Evolutionary conservation across 35 echinoderm and acorn worm genomes (phyloP).

Genomic region (Holothuria glaberrima): DNA sequence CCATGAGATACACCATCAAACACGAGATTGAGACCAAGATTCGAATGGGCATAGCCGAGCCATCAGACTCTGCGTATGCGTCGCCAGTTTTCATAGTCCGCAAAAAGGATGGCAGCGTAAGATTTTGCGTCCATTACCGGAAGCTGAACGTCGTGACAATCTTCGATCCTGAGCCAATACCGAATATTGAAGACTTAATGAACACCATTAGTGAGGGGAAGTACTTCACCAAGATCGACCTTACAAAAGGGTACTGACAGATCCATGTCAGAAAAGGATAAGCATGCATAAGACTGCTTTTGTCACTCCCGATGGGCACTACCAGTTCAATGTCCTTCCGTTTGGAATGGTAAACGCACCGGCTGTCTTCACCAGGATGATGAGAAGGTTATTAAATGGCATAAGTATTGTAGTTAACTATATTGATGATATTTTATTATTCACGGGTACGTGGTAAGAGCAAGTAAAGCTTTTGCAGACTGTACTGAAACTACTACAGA

Average conservation of each 20-base stretch:
- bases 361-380: conserved; percentile 58
- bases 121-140: conserved; percentile 52
- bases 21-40: conserved; percentile 47
- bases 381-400: conserved; percentile 38
- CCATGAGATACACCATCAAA: neutral
- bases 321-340: conserved; percentile 59
- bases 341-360: conserved; percentile 61
- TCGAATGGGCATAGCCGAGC: conserved; percentile 58
- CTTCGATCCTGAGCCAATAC: conserved; percentile 59
- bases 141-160: conserved; percentile 51
- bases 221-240: conserved; percentile 60
- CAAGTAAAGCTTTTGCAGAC: neutral
- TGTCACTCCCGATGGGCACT: conserved; percentile 51
- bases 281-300: conserved; percentile 58
- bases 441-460: neutral
- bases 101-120: conserved; percentile 30
- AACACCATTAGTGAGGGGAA: conserved; percentile 14
- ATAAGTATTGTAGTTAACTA: conserved; percentile 36
- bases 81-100: conserved; percentile 62
- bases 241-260: conserved; percentile 77
- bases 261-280: conserved; percentile 37
- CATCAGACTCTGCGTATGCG: conserved; percentile 52
- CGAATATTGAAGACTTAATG: conserved; percentile 45
- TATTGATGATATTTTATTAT: conserved; percentile 54
- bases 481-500: neutral